Evolutionary conservation across 2,888 invertebrate species (phyloP), one percentile per base, ranked within the genome.

Genomic region (Plagiodera versicolora): DNA sequence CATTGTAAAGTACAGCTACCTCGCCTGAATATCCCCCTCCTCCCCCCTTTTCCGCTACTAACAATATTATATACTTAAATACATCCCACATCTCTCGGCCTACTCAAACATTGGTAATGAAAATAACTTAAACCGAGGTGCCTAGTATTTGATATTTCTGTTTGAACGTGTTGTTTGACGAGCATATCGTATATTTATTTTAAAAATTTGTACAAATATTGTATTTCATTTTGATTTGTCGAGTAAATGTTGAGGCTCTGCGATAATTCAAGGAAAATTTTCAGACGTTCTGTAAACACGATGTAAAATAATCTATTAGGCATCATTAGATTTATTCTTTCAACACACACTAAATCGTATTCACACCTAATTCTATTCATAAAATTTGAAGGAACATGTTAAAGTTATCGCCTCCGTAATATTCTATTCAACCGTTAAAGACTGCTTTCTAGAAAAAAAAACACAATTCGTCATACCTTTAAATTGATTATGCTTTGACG

Each of bases 121-220:
- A 10, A 39, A 39, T 39, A 39, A 39, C 14, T 14, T 14, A 39
- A 39, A 39, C 39, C 39, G 39, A 39, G 47, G 47, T 47, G 18
- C 20, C 20, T 18, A 18, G 20, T 18, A 47, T 47, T 20, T 20
- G 8, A 47, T 47, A 47, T 20, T 47, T 47, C 9, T 47, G 18
- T 20, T 20, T 20, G 19, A 47, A 20, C 19, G n/a, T 19, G 10
- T n/a, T 53, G 17, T 53, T 53, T 53, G 45, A 11, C 11, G 44
- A 53, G 44, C 35, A 44, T 44, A 45, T 44, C 44, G 44, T 16
- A 53, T 53, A 44, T 53, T 53, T 56, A 48, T 30, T 48, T 32
- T 46, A 11, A 56, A 47, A 56, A 56, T 48, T 56, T 24, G 47
- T 17, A 47, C 39, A 56, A 56, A 56, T 35, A 56, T 56, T 28